Evolutionary conservation across 2,888 invertebrate species (phyloP).

Genomic region (Malthinus flaveolus): DNA sequence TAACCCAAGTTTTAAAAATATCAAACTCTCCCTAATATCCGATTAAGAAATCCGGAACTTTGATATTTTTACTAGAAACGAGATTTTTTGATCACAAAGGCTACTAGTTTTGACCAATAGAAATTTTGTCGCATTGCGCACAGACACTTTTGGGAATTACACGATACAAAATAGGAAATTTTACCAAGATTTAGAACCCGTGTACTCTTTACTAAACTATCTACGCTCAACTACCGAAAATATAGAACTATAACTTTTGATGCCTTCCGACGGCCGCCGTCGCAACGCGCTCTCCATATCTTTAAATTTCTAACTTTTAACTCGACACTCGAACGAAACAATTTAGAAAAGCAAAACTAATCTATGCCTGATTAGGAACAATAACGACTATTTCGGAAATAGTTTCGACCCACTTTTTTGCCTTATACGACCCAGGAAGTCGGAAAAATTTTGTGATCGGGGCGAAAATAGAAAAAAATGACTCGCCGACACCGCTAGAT

Average conservation of each 20-base stretch:
- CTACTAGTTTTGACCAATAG: slow-evolving; percentile 19
- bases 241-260: background rate
- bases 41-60: slow-evolving; percentile 27
- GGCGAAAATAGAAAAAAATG: too few species aligned
- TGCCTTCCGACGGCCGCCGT: background rate
- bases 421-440: too few species aligned
- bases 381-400: too few species aligned
- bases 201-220: background rate
- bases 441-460: background rate
- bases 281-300: slow-evolving; percentile 5
- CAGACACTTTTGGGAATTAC: slow-evolving; percentile 30
- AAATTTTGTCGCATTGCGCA: slow-evolving; percentile 25
- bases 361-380: too few species aligned
- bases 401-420: too few species aligned
- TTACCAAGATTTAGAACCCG: slow-evolving; percentile 7
- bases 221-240: background rate
- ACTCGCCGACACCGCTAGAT: too few species aligned
- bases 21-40: background rate
- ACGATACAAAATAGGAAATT: slow-evolving; percentile 28
- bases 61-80: slow-evolving; percentile 2
- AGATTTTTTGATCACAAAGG: slow-evolving; percentile 3
- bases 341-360: too few species aligned
- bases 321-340: too few species aligned
- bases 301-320: slow-evolving; percentile 1
- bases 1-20: too few species aligned